Base-by-base conservation (phyloP, 2,113 vertebrate genomes). In the Myotis lucifugus region DNA sequence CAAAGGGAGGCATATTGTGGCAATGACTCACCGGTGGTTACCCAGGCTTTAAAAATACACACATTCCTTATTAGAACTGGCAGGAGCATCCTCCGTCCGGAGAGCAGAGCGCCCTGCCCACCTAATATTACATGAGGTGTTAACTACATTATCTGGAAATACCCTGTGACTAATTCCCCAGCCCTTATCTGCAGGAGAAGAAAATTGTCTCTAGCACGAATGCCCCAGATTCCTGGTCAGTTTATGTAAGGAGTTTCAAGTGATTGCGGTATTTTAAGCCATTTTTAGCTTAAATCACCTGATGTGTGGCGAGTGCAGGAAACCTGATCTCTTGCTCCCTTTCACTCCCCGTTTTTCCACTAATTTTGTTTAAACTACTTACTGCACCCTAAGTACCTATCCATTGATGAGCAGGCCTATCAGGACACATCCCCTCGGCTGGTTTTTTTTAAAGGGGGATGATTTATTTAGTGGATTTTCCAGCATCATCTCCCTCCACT, bases 211-310 rank as follows among this genome's bases (percentile, higher is more conserved):
- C 66, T 14, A 89, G 89, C n/a, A 17, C 0, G 66, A 67, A 94
- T 95, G 97, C 91, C 97, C 97, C 93, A 97, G 97, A 97, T 97
- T 97, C 97, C 94, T 85, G 96, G 96, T 95, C 97, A 96, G 95
- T 96, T 97, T 97, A 97, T 21, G 90, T 97, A 97, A 97, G 94
- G 84, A 54, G 1, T 67, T 96, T 84, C 95, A 91, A 97, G 81
- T 50, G 93, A 96, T 74, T 96, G 97, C 59, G 8, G 87, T 73
- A 96, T 91, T 97, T 96, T 96, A 94, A 95, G 94, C 96, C 94
- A 93, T 97, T 97, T 97, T 97, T 97, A 97, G 96, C 87, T 96
- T 76, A 88, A 73, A 89, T 97, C 97, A 96, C 93, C 94, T 97
- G 95, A 97, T 72, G 56, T 83, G 83, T 76, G 69, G 93, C 46